Evolutionary conservation across 2,888 invertebrate species (phyloP).

Genomic region (Eilema depressum): DNA sequence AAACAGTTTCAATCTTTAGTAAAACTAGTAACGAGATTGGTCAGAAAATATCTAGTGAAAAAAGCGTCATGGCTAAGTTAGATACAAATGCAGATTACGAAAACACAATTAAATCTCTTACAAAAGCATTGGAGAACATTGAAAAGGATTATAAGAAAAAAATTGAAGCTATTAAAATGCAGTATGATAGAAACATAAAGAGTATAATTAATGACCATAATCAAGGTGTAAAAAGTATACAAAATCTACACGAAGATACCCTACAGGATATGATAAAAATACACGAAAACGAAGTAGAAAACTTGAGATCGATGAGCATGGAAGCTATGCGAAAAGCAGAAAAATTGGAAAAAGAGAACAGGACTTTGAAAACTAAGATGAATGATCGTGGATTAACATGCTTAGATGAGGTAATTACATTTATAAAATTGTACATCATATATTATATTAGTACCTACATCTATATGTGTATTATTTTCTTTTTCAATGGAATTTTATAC

Average conservation of each 20-base stretch:
- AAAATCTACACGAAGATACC: conserved; percentile 84
- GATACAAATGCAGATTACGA: conserved; percentile 67
- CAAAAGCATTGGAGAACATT: conserved; percentile 67
- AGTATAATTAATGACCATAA: conserved; percentile 84
- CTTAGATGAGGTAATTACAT: conserved; percentile 63
- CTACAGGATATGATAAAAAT: conserved; percentile 78
- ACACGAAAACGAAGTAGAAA: conserved; percentile 85
- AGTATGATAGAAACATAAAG: conserved; percentile 85
- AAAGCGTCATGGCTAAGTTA: conserved; percentile 63
- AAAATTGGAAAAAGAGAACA: conserved; percentile 76
- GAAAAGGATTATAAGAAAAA: conserved; percentile 77
- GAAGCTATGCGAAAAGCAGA: conserved; percentile 80
- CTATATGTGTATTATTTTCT: no score
- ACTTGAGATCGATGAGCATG: conserved; percentile 78
- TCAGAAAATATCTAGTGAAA: conserved; percentile 50
- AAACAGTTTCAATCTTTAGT: conserved; percentile 46
- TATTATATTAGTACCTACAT: no score
- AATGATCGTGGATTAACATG: conserved; percentile 43
- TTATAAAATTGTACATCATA: conserved; percentile 1
- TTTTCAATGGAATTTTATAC: no score
- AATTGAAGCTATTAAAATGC: conserved; percentile 80
- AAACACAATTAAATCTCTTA: conserved; percentile 65
- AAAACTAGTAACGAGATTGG: conserved; percentile 44
- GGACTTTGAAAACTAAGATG: conserved; percentile 62
- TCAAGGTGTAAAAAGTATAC: conserved; percentile 85